Conservation (phyloP, 2,113 vertebrate species). For the Albula glossodonta region DNA sequence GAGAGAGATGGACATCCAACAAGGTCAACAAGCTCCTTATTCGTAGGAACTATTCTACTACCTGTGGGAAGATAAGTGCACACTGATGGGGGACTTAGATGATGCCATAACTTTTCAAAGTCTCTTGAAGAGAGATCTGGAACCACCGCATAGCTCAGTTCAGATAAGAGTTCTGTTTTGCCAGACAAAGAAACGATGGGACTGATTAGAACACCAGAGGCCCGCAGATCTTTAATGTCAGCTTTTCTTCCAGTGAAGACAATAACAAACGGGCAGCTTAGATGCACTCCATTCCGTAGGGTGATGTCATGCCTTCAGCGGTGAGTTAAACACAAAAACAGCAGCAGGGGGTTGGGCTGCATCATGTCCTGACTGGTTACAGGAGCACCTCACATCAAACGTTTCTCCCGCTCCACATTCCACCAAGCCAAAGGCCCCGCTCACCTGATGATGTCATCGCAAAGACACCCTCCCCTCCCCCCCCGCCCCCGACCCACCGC, state of each 20-base stretch:
- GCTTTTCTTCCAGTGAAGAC: slow-evolving; percentile 10
- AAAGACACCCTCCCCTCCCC: neutral
- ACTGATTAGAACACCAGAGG: neutral
- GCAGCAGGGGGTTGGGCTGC: neutral
- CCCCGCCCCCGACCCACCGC: neutral
- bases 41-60: slow-evolving; percentile 24
- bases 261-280: slow-evolving; percentile 16
- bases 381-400: neutral
- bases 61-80: neutral
- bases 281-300: slow-evolving; percentile 6
- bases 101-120: too few species aligned
- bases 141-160: too few species aligned
- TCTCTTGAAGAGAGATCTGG: too few species aligned
- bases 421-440: neutral
- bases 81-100: neutral
- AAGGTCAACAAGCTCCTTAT: neutral
- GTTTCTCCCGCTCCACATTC: slow-evolving; percentile 9
- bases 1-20: neutral
- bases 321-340: neutral
- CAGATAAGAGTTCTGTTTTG: too few species aligned
- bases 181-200: too few species aligned
- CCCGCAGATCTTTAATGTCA: slow-evolving; percentile 21
- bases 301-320: slow-evolving; percentile 38
- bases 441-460: slow-evolving; percentile 31
- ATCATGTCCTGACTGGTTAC: slow-evolving; percentile 22